Evolutionary conservation across 1,140 invertebrate genomes (phyloP).

Genomic region (Stenopsyche tienmushanensis): DNA sequence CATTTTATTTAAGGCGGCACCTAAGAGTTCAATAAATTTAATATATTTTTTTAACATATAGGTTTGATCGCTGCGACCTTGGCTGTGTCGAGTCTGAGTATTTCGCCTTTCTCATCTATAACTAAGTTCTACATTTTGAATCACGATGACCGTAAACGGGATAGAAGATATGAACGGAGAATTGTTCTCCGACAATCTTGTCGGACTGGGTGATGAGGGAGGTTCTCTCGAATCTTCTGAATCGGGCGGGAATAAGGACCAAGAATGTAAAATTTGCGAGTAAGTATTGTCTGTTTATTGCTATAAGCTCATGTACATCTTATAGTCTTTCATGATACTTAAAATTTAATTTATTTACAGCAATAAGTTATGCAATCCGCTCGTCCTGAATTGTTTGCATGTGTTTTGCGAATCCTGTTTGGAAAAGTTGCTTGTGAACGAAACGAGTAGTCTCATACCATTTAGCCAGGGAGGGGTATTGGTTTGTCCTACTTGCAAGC

Average conservation of each 20-base stretch:
- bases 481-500: conserved; percentile 79
- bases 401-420: conserved; percentile 90
- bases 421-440: conserved; percentile 74
- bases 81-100: too few relatives aligned
- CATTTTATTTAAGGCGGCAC: too few relatives aligned
- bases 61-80: too few relatives aligned
- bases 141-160: conserved; percentile 40
- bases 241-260: conserved; percentile 52
- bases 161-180: conserved; percentile 58
- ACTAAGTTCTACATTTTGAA: conserved; percentile 8
- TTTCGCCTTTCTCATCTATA: too few relatives aligned
- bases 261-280: conserved; percentile 59
- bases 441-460: conserved; percentile 63
- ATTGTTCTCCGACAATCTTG: conserved; percentile 53
- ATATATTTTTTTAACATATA: too few relatives aligned
- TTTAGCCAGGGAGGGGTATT: conserved; percentile 59
- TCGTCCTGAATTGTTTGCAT: conserved; percentile 88
- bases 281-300: conserved; percentile 43
- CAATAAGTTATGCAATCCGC: conserved; percentile 73
- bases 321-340: background rate
- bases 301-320: background rate
- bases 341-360: conserved; percentile 47
- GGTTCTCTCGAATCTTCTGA: conserved; percentile 54
- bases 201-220: conserved; percentile 53
- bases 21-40: too few relatives aligned